Base-by-base conservation (phyloP, 2,888 invertebrate genomes). In the Cyclophora punctaria region DNA sequence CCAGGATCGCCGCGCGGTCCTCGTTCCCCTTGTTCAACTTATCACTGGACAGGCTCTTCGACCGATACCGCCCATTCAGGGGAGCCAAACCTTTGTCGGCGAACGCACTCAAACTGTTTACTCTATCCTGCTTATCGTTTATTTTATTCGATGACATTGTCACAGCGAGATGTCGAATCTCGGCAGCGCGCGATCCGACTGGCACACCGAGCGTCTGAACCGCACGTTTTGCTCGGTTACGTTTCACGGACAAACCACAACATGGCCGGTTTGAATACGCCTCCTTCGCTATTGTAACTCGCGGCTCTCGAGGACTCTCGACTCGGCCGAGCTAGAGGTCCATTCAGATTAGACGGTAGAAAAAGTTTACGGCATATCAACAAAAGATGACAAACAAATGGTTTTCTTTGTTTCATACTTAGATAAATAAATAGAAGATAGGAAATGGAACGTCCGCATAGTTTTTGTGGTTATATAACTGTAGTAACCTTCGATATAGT, bases 11-110 rank as follows among this genome's bases (percentile, higher is more conserved):
- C 4, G 85, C 81, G 6, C 86, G 77, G 64, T 88, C 88, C 48
- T 80, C 82, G 59, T 85, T 84, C 20, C 73, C 70, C 66, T 84
- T 78, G 59, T 83, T 86, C 65, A 88, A 81, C 71, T 88, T 88
- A 78, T 88, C 88, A 83, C 85, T 83, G 42, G 88, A 87, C 62
- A 88, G 78, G 82, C 88, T 88, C 58, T 82, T 87, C 41, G 87
- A 85, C 52, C 84, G 75, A 62, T 83, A 85, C 64, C 84, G 74
- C 46, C 72, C 75, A 56, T 80, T 85, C 49, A 83, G 60, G 45
- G 83, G 80, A 53, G 78, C 72, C 51, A 83, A 71, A 66, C 74
- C 78, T 68, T 81, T 87, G 74, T 87, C 87, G 61, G 71, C 61
- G 59, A 82, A 75, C 48, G 77, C 77, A 81, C 83, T 81, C 53